These are phyloP conservation scores for Semibalanus balanoides DNA, from an alignment of 1,140 invertebrate species.

Conservation along the genomic window DNA sequence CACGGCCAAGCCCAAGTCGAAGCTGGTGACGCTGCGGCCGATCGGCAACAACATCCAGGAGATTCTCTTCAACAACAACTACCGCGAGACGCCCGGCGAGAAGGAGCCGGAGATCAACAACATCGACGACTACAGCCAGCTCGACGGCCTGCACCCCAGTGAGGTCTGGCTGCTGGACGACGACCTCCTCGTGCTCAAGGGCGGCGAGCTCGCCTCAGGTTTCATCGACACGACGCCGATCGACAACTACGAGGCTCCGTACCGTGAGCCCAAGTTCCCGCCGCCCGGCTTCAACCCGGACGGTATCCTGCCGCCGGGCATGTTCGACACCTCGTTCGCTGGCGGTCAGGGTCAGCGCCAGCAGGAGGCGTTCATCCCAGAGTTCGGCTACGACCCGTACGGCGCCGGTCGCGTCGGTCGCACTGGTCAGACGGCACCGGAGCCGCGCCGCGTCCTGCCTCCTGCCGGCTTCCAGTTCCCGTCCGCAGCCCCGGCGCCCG, in stretches of 20 bases:
- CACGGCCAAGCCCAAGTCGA: not conserved
- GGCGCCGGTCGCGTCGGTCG: no score
- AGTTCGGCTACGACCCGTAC: conserved; percentile 1
- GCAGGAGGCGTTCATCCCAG: not conserved
- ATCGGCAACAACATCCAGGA: conserved; percentile 6
- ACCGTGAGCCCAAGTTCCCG: conserved; percentile 46
- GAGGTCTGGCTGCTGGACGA: conserved; percentile 82
- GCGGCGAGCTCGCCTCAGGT: conserved; percentile 44
- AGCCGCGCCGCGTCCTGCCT: no score
- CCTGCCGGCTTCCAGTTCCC: no score
- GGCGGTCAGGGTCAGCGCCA: not conserved
- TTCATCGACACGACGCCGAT: conserved; percentile 45
- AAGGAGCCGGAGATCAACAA: not conserved
- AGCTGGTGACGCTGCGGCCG: not conserved
- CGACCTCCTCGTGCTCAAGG: conserved; percentile 64
- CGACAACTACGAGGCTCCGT: conserved; percentile 62
- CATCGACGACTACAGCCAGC: conserved; percentile 33
- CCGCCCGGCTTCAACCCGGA: conserved; percentile 46
- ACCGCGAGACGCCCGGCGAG: not conserved
- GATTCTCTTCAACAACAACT: not conserved
- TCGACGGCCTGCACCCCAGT: conserved; percentile 62
- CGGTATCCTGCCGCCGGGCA: conserved; percentile 39
- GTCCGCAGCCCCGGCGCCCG: no score
- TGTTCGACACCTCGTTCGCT: not conserved
- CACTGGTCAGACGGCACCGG: no score